Evolutionary conservation across 2,888 invertebrate genomes (phyloP).

Genomic region (Hydropsyche betteni): DNA sequence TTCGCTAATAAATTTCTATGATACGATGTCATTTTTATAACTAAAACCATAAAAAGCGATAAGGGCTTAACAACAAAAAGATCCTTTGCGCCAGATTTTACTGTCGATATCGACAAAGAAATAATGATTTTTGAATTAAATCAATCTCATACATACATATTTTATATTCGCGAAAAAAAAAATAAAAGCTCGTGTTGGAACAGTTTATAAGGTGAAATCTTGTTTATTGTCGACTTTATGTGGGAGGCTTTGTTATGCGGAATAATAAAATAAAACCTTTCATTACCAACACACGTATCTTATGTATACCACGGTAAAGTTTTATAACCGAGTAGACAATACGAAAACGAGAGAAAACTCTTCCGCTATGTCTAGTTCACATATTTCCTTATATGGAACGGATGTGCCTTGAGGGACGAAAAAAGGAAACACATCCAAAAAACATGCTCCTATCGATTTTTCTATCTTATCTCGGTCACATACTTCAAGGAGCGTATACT

Average conservation of each 20-base stretch:
- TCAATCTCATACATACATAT: neutral
- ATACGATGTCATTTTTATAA: slow-evolving; percentile 21
- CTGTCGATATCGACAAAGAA: neutral
- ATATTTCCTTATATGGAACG: slow-evolving; percentile 14
- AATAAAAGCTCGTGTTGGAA: neutral
- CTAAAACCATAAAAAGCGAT: slow-evolving; percentile 1
- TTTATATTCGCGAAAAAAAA: neutral
- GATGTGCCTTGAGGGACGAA: slow-evolving; percentile 10
- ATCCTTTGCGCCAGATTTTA: slow-evolving; percentile 9
- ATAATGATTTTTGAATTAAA: slow-evolving; percentile 18
- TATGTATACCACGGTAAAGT: slow-evolving; percentile 3
- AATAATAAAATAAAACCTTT: slow-evolving; percentile 11
- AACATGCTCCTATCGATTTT: slow-evolving; percentile 27
- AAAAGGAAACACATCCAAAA: slow-evolving; percentile 14
- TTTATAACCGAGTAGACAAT: slow-evolving; percentile 14
- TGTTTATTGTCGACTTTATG: slow-evolving; percentile 1
- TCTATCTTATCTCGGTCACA: slow-evolving; percentile 24
- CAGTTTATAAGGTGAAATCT: neutral
- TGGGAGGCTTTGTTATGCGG: neutral
- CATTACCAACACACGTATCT: slow-evolving; percentile 3
- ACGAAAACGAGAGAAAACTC: neutral
- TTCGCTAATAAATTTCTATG: neutral
- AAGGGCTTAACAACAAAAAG: neutral
- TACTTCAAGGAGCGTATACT: slow-evolving; percentile 22
- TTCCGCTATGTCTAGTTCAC: neutral